Conservation (phyloP, 2,888 invertebrate genomes). For the Coenonympha arcania region DNA sequence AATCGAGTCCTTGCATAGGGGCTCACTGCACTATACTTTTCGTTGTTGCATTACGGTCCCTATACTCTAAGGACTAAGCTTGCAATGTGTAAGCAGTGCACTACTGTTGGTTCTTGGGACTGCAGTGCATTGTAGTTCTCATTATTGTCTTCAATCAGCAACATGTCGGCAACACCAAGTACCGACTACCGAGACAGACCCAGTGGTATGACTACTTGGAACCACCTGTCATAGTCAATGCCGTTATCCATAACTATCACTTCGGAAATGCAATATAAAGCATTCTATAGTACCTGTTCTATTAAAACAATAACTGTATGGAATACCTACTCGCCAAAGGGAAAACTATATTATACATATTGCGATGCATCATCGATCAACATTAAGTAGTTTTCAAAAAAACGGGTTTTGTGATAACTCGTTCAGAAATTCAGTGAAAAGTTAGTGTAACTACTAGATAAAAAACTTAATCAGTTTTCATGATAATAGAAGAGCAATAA, state of each 20-base stretch:
- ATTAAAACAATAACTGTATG: not conserved
- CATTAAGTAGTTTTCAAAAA: no score
- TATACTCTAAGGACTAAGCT: slow-evolving; percentile 4
- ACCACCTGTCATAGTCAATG: slow-evolving; percentile 16
- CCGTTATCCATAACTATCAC: slow-evolving; percentile 27
- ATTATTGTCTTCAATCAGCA: slow-evolving; percentile 23
- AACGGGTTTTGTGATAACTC: no score
- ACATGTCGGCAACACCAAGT: no score
- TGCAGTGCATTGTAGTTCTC: slow-evolving; percentile 17
- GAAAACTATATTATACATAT: no score
- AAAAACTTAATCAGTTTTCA: no score
- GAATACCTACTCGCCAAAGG: not conserved
- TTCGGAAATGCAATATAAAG: slow-evolving; percentile 25
- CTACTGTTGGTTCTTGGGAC: not conserved
- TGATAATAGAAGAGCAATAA: no score
- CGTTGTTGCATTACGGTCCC: slow-evolving; percentile 11
- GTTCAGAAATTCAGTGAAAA: no score
- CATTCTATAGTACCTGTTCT: not conserved
- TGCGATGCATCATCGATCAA: no score
- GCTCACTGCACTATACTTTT: slow-evolving; percentile 2
- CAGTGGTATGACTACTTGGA: slow-evolving; percentile 25
- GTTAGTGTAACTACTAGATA: no score
- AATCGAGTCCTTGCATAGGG: slow-evolving; percentile 14
- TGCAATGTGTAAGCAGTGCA: not conserved
- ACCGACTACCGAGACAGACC: slow-evolving; percentile 15